Conservation (phyloP, 2,888 invertebrate species). For the Fissipunctia ypsillon region DNA sequence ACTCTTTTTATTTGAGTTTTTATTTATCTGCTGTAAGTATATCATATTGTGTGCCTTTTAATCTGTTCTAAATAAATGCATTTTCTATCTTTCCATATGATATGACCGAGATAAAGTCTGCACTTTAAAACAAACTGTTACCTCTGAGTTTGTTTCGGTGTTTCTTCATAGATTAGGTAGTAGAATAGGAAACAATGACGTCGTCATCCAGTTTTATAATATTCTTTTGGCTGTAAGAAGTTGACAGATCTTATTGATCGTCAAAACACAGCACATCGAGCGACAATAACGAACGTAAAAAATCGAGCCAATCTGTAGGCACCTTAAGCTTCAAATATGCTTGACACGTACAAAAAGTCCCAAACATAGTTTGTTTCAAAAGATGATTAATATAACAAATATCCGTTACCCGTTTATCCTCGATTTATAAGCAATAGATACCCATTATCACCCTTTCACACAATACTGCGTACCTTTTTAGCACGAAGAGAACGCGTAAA, state of each 20-base stretch:
- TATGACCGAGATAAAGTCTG: no score
- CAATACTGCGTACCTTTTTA: conserved; percentile 25
- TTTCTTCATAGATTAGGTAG: no score
- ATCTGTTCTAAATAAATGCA: no score
- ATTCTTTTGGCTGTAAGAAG: no score
- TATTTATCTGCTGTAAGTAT: no score
- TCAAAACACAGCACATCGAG: background rate
- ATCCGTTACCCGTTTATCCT: conserved; percentile 6
- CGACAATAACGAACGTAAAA: background rate
- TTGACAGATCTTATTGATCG: background rate
- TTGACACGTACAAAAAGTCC: background rate
- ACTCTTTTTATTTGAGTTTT: no score
- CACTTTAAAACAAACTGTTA: no score
- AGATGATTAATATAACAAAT: background rate
- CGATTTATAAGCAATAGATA: conserved; percentile 42
- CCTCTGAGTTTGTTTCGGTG: no score
- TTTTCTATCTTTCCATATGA: no score
- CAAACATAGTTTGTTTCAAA: background rate
- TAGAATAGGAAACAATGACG: no score
- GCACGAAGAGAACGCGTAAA: conserved; percentile 20
- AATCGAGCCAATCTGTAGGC: background rate
- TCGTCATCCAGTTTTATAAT: no score
- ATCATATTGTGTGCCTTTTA: no score
- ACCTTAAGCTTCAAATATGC: background rate
- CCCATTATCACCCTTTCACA: conserved; percentile 26